A percentile compares a stretch with the other conserved stretches of the same genome.
Evolutionary conservation across 2,797 vertebrate species (phyloP).

Genomic region (Onychomys arenicola): DNA sequence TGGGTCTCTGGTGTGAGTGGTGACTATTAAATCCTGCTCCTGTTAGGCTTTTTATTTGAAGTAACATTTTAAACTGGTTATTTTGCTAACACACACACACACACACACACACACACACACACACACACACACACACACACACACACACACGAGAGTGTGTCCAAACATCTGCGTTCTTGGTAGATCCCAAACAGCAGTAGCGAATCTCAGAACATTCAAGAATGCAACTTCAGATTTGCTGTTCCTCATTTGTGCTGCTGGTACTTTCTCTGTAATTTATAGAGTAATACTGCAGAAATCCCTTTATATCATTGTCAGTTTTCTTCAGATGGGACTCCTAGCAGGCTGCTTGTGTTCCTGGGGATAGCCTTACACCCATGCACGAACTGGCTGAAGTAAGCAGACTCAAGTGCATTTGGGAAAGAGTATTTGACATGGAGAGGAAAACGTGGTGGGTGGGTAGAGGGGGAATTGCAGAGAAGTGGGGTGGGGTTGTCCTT

Average conservation of each 20-base stretch:
- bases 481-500: too few species aligned
- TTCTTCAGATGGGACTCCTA: not conserved
- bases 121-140: too few species aligned
- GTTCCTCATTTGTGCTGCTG: not conserved
- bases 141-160: not conserved
- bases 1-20: not conserved
- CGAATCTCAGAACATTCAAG: not conserved
- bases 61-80: not conserved
- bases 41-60: not conserved
- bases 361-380: not conserved
- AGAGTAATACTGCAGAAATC: not conserved
- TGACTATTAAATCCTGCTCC: not conserved
- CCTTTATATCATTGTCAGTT: not conserved
- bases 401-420: not conserved
- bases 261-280: not conserved
- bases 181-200: not conserved
- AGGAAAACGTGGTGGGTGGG: rapidly evolving
- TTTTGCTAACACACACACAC: slow-evolving; percentile 6
- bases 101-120: too few species aligned
- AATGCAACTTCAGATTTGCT: not conserved
- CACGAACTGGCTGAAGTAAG: not conserved
- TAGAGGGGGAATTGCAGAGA: too few species aligned
- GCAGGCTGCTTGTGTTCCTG: not conserved
- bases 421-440: not conserved
- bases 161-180: not conserved